Percentiles rank a stretch among this genome's conserved stretches.
These are phyloP conservation scores for Osmerus mordax DNA, from an alignment of 2,113 vertebrate species.

Conservation along the genomic window DNA sequence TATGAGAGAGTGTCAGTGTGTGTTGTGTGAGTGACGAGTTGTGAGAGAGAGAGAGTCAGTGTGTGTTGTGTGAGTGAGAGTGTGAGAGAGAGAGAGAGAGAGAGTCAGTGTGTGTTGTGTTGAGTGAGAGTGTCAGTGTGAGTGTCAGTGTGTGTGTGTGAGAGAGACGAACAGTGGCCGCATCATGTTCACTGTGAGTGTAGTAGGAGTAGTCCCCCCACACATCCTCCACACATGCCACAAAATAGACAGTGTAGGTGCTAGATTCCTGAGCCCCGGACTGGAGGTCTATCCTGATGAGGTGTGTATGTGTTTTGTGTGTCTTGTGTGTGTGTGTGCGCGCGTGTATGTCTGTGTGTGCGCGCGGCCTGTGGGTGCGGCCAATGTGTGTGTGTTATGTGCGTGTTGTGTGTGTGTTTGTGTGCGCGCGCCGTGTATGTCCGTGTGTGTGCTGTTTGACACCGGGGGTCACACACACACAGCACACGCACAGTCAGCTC, in stretches of 20 bases:
- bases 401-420: background rate
- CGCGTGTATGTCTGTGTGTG: conserved; percentile 25
- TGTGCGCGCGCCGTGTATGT: background rate
- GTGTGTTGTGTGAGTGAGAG: conserved; percentile 13
- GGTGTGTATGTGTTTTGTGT: conserved; percentile 64
- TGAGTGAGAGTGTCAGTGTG: background rate
- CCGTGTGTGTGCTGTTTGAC: background rate
- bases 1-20: background rate
- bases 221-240: conserved; percentile 72
- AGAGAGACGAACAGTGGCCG: background rate
- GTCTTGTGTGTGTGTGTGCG: background rate
- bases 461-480: too few relatives aligned
- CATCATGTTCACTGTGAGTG: background rate
- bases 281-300: conserved; percentile 57
- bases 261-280: conserved; percentile 68
- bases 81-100: background rate
- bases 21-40: conserved; percentile 7
- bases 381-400: conserved; percentile 50
- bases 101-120: too few relatives aligned
- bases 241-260: conserved; percentile 67
- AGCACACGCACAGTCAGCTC: too few relatives aligned
- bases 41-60: background rate
- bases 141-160: conserved; percentile 26
- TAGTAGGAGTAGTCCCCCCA: conserved; percentile 32
- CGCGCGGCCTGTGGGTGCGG: conserved; percentile 23